Evolutionary conservation across 2,888 invertebrate genomes (phyloP).

Genomic region (Teleiodes luculella): DNA sequence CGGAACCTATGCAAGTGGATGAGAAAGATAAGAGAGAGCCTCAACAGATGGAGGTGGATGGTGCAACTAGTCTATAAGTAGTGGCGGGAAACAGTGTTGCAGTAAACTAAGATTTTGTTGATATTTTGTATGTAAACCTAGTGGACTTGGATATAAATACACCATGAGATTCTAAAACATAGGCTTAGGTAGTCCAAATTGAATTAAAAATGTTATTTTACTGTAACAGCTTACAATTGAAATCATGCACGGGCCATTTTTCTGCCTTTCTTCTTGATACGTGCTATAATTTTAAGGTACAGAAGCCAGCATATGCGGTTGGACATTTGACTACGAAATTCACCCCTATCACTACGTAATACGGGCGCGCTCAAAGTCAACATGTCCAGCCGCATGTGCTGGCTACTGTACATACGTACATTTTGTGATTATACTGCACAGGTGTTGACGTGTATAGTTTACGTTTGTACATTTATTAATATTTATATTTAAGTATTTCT

Average conservation of each 20-base stretch:
- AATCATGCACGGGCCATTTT: slow-evolving; percentile 1
- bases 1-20: slow-evolving; percentile 52
- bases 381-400: too few relatives aligned
- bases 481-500: slow-evolving; percentile 48
- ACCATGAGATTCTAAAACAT: too few relatives aligned
- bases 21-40: slow-evolving; percentile 44
- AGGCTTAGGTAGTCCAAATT: too few relatives aligned
- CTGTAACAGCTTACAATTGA: not conserved
- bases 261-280: slow-evolving; percentile 43
- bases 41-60: slow-evolving; percentile 69
- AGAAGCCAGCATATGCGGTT: too few relatives aligned
- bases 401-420: not conserved
- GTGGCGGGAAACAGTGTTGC: slow-evolving; percentile 31
- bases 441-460: slow-evolving; percentile 63
- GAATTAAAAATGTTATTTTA: too few relatives aligned
- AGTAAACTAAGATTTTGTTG: not conserved
- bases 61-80: slow-evolving; percentile 75
- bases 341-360: too few relatives aligned
- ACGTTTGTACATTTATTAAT: slow-evolving; percentile 73
- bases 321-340: too few relatives aligned
- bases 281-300: slow-evolving; percentile 48
- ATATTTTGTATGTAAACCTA: not conserved
- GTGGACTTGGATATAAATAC: too few relatives aligned
- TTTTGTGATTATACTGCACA: slow-evolving; percentile 31
- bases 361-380: too few relatives aligned